Evolutionary conservation across 2,797 vertebrate species (phyloP), one percentile per base, ranked within the genome.

Genomic region (Tolypeutes matacus): DNA sequence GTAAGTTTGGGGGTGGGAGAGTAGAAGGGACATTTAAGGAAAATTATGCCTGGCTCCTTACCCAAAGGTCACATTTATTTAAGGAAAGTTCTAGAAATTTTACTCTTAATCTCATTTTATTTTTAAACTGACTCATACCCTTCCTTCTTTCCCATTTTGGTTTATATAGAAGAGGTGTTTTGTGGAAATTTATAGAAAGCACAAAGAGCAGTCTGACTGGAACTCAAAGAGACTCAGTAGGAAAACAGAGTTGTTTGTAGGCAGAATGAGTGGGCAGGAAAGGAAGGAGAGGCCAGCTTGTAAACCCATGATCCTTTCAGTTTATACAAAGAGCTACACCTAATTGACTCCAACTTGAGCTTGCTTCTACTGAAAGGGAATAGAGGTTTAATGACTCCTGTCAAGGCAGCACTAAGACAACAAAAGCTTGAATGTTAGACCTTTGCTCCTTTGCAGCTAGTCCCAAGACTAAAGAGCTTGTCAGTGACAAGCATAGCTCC

Each of bases 141-240:
- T 93, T 89, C 39, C 86, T 87, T 95, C 51, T 85, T 80, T 87
- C 58, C 60, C 49, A 46, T 84, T 90, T 83, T 94, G 34, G 53
- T 84, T 96, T 88, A 86, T 67, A 91, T 21, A 88, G 7, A 88
- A 14, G 67, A 82, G 64, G 27, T 87, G 49, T 76, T 95, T 83
- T 95, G 72, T 94, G 83, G 89, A 67, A 87, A 95, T 85, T 78
- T 91, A 91, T 93, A 95, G 69, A 96, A 90, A 95, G 89, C 49
- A 87, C 90, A 93, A 94, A 82, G 65, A 95, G 70, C 91, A 96
- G 86, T 20, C 94, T 70, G 89, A 77, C 3, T 96, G 21, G 85
- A 96, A 89, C 81, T 90, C 46, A 25, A 72, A 89, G 49, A 83
- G 87, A 96, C 85, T 94, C 77, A 72, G 86, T 70, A 93, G 70